Percentiles rank a stretch among this genome's conserved stretches.
Conservation (phyloP, 1,140 invertebrate species). For the Cyclargus thomasi region DNA sequence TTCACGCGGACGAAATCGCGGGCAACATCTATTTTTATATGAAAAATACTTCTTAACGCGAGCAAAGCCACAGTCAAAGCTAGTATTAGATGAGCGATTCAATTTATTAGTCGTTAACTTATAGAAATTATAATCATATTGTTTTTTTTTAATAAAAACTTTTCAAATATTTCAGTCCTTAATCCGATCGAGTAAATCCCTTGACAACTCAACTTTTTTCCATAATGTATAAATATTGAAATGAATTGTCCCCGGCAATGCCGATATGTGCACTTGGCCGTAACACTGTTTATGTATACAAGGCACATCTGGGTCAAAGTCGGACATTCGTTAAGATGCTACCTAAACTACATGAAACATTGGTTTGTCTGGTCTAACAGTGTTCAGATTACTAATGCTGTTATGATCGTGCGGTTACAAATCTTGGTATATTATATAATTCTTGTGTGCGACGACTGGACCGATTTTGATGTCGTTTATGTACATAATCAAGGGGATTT, state of each 20-base stretch:
- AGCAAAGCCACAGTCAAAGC: too few relatives aligned
- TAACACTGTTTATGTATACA: constrained; percentile 47
- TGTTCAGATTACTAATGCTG: constrained; percentile 7
- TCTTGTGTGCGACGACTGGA: background rate
- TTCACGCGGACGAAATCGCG: too few relatives aligned
- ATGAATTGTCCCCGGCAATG: constrained; percentile 22
- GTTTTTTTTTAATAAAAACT: too few relatives aligned
- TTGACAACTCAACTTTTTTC: background rate
- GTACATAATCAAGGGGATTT: too few relatives aligned
- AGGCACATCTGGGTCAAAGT: constrained; percentile 58
- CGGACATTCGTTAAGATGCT: constrained; percentile 42
- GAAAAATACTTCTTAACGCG: too few relatives aligned
- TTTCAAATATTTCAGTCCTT: too few relatives aligned
- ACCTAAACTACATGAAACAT: background rate
- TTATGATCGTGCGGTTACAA: background rate
- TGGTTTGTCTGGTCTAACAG: background rate
- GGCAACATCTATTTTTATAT: too few relatives aligned
- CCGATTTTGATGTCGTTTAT: too few relatives aligned
- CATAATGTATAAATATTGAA: background rate
- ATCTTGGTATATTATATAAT: too few relatives aligned
- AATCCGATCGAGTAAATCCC: background rate
- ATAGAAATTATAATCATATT: too few relatives aligned
- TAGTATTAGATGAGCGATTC: too few relatives aligned
- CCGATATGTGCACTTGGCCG: constrained; percentile 28
- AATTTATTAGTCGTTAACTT: too few relatives aligned